Percentiles rank a stretch among this genome's conserved stretches.
Conservation (phyloP, 1,140 invertebrate species). For the Lanistes nyassanus region DNA sequence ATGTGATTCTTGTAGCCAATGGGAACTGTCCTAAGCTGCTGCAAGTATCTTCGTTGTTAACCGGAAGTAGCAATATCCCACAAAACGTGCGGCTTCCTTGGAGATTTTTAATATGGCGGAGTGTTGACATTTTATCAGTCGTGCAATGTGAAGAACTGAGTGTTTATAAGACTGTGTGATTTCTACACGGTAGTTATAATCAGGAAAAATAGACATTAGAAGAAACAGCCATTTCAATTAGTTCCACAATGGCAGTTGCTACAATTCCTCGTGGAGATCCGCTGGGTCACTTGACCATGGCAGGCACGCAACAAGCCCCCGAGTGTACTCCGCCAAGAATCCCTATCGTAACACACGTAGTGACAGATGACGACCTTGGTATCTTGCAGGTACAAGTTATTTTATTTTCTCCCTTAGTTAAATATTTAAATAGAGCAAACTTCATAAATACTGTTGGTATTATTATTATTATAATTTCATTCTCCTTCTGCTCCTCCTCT, state of each 20-base stretch:
- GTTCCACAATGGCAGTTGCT: slow-evolving; percentile 16
- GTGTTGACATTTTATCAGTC: neutral
- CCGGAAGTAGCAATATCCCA: slow-evolving; percentile 21
- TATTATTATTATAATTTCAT: neutral
- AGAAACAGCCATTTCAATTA: neutral
- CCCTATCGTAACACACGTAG: slow-evolving; percentile 62
- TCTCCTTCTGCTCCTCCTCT: neutral
- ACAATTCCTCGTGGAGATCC: slow-evolving; percentile 3
- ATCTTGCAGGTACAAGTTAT: slow-evolving; percentile 53
- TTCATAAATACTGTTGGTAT: neutral
- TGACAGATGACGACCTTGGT: slow-evolving; percentile 64
- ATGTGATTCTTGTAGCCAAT: too few relatives aligned
- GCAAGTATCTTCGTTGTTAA: too few relatives aligned
- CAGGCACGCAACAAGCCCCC: neutral
- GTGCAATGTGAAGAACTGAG: neutral
- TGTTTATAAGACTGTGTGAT: neutral
- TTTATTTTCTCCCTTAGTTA: slow-evolving; percentile 5
- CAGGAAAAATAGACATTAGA: neutral
- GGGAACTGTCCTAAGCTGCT: too few relatives aligned
- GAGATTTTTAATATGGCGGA: slow-evolving; percentile 34
- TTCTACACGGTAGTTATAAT: neutral
- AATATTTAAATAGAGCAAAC: neutral
- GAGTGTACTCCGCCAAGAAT: slow-evolving; percentile 40
- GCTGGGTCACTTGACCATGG: slow-evolving; percentile 2
- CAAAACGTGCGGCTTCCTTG: slow-evolving; percentile 26